phyloP scores from a whole-genome alignment of 2,888 invertebrate species.

The Sarcophaga variegata region DNA sequence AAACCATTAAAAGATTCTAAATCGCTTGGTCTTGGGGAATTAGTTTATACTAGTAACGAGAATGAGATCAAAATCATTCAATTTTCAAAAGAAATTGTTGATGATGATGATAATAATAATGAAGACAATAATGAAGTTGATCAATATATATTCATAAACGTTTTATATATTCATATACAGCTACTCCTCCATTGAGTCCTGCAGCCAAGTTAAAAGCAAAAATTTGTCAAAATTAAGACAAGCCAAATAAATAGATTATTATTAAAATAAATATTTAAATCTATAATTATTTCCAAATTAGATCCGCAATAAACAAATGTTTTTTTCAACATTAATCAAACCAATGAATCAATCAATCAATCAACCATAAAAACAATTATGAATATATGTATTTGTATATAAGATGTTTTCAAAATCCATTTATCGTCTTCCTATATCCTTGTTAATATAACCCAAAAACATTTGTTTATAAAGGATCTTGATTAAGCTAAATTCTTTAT shows the following conservation, averaged over 20 bases:
- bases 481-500: slow-evolving; percentile 28
- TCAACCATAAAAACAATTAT: slow-evolving; percentile 18
- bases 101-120: slow-evolving; percentile 32
- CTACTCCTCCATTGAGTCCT: slow-evolving; percentile 80
- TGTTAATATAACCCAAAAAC: slow-evolving; percentile 39
- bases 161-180: slow-evolving; percentile 39
- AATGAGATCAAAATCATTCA: slow-evolving; percentile 17
- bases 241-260: slow-evolving; percentile 76
- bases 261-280: slow-evolving; percentile 37
- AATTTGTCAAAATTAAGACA: slow-evolving; percentile 81
- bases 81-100: slow-evolving; percentile 39
- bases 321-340: slow-evolving; percentile 42
- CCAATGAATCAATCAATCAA: slow-evolving; percentile 5
- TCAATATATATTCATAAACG: slow-evolving; percentile 37
- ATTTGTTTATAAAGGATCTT: slow-evolving; percentile 69
- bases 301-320: slow-evolving; percentile 79
- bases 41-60: slow-evolving; percentile 64
- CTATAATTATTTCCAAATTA: slow-evolving; percentile 40
- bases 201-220: slow-evolving; percentile 82
- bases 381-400: slow-evolving; percentile 14
- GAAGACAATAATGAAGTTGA: slow-evolving; percentile 60
- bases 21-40: slow-evolving; percentile 79
- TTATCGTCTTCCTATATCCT: slow-evolving; percentile 33
- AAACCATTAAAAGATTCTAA: slow-evolving; percentile 69
- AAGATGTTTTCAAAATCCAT: slow-evolving; percentile 34